phyloP scores from a whole-genome alignment of 2,113 vertebrate genomes.

The Nerophis lumbriciformis region DNA sequence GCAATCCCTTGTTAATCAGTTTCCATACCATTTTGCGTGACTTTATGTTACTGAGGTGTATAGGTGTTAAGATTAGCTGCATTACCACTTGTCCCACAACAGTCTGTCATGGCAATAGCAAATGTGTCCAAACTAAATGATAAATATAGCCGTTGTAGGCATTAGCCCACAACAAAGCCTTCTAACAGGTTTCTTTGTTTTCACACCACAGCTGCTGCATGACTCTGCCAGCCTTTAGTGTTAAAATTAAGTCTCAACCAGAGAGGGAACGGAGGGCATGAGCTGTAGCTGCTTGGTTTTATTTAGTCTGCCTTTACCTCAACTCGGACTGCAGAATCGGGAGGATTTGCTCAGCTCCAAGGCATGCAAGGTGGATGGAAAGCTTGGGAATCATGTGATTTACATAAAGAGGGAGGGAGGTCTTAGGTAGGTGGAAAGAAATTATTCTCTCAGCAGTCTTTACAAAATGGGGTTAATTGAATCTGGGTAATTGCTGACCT shows the following conservation, averaged over 20 bases:
- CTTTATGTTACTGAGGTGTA: conserved; percentile 6
- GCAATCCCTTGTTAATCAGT: conserved; percentile 4
- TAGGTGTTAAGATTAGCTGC: conserved; percentile 28
- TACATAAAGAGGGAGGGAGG: conserved; percentile 17
- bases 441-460: conserved; percentile 71
- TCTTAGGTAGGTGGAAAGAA: conserved; percentile 19
- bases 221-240: conserved; percentile 29
- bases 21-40: background rate
- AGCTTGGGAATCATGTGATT: conserved; percentile 48
- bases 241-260: conserved; percentile 26
- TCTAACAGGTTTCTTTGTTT: conserved; percentile 50
- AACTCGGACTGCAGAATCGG: conserved; percentile 27
- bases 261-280: conserved; percentile 5
- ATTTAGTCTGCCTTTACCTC: conserved; percentile 36
- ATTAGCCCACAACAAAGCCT: conserved; percentile 44
- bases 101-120: conserved; percentile 29
- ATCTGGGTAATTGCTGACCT: conserved; percentile 74
- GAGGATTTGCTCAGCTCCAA: conserved; percentile 32
- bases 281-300: conserved; percentile 21
- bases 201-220: conserved; percentile 46
- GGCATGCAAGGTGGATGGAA: conserved; percentile 47
- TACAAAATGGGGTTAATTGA: conserved; percentile 74
- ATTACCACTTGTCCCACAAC: conserved; percentile 34
- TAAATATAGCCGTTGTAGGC: conserved; percentile 51
- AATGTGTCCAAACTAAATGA: conserved; percentile 45